Evolutionary conservation across 2,113 vertebrate genomes (phyloP).

Genomic region (Tetraodon nigroviridis): DNA sequence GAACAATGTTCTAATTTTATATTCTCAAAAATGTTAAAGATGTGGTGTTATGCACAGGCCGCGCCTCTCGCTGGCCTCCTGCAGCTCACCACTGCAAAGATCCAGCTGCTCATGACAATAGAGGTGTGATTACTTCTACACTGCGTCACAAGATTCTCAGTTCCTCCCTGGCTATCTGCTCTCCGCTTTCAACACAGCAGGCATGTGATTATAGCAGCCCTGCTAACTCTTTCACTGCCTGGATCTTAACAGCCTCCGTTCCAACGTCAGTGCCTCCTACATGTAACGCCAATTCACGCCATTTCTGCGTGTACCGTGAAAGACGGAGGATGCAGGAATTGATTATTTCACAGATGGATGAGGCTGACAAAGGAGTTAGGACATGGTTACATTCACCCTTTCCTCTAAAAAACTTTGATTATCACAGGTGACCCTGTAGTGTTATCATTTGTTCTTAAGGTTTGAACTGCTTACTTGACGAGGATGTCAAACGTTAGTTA

Average conservation of each 20-base stretch:
- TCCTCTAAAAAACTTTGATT: no score
- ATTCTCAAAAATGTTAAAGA: constrained; percentile 62
- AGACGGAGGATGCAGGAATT: not conserved
- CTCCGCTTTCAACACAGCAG: constrained; percentile 59
- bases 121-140: constrained; percentile 68
- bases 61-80: constrained; percentile 17
- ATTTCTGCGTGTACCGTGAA: constrained; percentile 19
- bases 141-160: constrained; percentile 34
- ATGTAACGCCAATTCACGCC: constrained; percentile 26
- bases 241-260: constrained; percentile 32
- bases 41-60: constrained; percentile 58
- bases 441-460: no score
- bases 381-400: no score
- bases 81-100: constrained; percentile 37
- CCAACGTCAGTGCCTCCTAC: constrained; percentile 46
- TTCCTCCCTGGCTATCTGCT: constrained; percentile 51
- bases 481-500: no score
- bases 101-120: constrained; percentile 69
- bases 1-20: constrained; percentile 37
- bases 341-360: not conserved
- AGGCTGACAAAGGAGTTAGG: no score
- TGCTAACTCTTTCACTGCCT: constrained; percentile 48
- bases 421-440: no score
- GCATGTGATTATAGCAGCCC: constrained; percentile 60
- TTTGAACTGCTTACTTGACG: no score